Evolutionary conservation across 2,888 invertebrate species (phyloP).

Genomic region (Xylota segnis): DNA sequence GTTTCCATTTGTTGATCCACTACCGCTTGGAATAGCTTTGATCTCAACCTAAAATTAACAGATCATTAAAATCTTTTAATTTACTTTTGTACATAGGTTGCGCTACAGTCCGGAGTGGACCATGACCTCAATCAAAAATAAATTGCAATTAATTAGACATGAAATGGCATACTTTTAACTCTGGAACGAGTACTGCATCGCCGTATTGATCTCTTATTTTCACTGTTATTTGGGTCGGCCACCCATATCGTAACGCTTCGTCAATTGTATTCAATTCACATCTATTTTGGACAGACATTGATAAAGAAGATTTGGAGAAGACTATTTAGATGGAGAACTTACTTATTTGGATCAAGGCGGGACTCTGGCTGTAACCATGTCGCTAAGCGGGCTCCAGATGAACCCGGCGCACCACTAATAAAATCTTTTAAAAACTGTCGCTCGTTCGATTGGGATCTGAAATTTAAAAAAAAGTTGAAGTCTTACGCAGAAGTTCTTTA

Average conservation of each 20-base stretch:
- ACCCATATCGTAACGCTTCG: conserved; percentile 90
- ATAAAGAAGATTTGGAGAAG: background rate
- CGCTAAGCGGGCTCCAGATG: conserved; percentile 95
- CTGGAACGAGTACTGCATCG: conserved; percentile 92
- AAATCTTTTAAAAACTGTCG: conserved; percentile 96
- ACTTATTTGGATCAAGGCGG: conserved; percentile 91
- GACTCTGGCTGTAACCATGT: conserved; percentile 98
- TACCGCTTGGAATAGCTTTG: conserved; percentile 84
- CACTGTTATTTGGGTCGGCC: conserved; percentile 93
- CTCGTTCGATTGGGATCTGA: conserved; percentile 94
- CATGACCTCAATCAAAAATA: too few relatives aligned
- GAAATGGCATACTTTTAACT: conserved; percentile 92
- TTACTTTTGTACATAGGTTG: too few relatives aligned
- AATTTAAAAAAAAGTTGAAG: conserved; percentile 78
- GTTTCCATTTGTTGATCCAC: conserved; percentile 80
- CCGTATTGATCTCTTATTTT: conserved; percentile 96
- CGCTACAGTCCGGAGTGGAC: too few relatives aligned
- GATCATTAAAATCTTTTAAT: background rate
- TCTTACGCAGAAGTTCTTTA: too few relatives aligned
- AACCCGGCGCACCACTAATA: conserved; percentile 92
- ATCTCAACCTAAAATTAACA: conserved; percentile 81
- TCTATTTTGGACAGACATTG: conserved; percentile 83
- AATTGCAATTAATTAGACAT: background rate
- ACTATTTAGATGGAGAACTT: conserved; percentile 53
- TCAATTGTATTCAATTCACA: conserved; percentile 93